These are phyloP conservation scores for Atractosteus spatula DNA, from an alignment of 2,113 vertebrate genomes.

Conservation along the genomic window DNA sequence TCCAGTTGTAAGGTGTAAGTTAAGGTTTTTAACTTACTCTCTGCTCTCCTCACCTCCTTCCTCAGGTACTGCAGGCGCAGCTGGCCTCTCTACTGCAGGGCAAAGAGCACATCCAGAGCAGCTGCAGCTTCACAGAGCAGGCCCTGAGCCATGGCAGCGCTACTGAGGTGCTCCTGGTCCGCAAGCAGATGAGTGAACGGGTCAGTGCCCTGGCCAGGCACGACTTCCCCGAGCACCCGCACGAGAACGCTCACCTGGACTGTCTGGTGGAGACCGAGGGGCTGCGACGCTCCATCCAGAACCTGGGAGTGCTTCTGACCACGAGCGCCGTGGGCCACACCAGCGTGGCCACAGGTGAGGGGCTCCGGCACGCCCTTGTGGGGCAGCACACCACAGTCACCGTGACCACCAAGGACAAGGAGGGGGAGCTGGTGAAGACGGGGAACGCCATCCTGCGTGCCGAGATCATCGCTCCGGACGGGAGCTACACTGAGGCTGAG, in stretches of 20 bases:
- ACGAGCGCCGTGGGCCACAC: slow-evolving; percentile 85
- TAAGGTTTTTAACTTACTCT: too few species aligned
- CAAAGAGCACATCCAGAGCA: slow-evolving; percentile 90
- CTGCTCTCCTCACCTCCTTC: neutral
- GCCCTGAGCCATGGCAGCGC: slow-evolving; percentile 86
- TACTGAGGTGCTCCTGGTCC: slow-evolving; percentile 85
- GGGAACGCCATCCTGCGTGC: slow-evolving; percentile 81
- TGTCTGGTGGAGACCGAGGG: slow-evolving; percentile 87
- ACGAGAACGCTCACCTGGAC: slow-evolving; percentile 88
- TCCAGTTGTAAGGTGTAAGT: too few species aligned
- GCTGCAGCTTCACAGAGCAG: slow-evolving; percentile 89
- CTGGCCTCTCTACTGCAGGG: slow-evolving; percentile 82
- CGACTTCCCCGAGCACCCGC: slow-evolving; percentile 81
- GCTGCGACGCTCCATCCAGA: slow-evolving; percentile 86
- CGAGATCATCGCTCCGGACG: slow-evolving; percentile 69
- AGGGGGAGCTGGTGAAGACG: slow-evolving; percentile 83
- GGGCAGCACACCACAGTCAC: slow-evolving; percentile 84
- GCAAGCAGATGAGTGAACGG: slow-evolving; percentile 92
- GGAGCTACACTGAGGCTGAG: slow-evolving; percentile 61
- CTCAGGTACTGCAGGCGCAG: slow-evolving; percentile 87
- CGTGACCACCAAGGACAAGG: slow-evolving; percentile 93
- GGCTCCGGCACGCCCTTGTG: slow-evolving; percentile 84
- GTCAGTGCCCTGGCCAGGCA: slow-evolving; percentile 78
- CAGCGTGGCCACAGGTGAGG: slow-evolving; percentile 90
- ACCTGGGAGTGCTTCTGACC: slow-evolving; percentile 86